These are phyloP conservation scores for Drosophila incognita DNA, from an alignment of 2,888 invertebrate genomes.

Conservation along the genomic window DNA sequence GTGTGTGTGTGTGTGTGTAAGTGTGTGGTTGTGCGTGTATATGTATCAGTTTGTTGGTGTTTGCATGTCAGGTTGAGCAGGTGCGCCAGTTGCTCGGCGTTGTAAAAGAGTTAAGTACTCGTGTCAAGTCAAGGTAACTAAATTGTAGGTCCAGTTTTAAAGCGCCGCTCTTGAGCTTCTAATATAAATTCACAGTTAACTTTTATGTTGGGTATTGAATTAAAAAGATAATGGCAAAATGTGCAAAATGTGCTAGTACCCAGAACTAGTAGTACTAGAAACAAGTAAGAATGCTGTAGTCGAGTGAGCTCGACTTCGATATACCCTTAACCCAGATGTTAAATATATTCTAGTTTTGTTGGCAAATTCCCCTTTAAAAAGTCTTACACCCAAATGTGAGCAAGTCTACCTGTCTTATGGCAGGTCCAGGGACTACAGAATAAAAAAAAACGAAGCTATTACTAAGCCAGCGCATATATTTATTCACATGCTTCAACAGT, in stretches of 20 bases:
- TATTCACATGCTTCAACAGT: too few relatives aligned
- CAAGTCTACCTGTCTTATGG: too few relatives aligned
- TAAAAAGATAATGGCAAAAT: not conserved
- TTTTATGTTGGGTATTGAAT: not conserved
- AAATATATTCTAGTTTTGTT: too few relatives aligned
- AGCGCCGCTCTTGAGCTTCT: not conserved
- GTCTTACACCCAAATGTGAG: too few relatives aligned
- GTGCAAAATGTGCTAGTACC: not conserved
- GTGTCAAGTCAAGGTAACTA: constrained; percentile 29
- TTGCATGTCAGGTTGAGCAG: constrained; percentile 32
- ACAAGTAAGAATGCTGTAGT: too few relatives aligned
- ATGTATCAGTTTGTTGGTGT: constrained; percentile 1
- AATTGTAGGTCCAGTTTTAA: constrained; percentile 3
- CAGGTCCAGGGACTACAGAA: too few relatives aligned
- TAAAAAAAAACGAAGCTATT: too few relatives aligned
- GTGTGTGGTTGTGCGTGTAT: not conserved
- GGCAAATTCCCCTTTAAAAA: too few relatives aligned
- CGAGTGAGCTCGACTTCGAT: too few relatives aligned
- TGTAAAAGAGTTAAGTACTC: constrained; percentile 8
- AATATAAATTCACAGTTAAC: constrained; percentile 4
- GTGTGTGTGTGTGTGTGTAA: not conserved
- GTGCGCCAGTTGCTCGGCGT: constrained; percentile 27
- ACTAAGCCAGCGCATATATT: too few relatives aligned
- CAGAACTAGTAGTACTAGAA: too few relatives aligned
- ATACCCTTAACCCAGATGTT: too few relatives aligned